phyloP scores from a whole-genome alignment of 2,797 vertebrate species.

The Enteromius mattozi region DNA sequence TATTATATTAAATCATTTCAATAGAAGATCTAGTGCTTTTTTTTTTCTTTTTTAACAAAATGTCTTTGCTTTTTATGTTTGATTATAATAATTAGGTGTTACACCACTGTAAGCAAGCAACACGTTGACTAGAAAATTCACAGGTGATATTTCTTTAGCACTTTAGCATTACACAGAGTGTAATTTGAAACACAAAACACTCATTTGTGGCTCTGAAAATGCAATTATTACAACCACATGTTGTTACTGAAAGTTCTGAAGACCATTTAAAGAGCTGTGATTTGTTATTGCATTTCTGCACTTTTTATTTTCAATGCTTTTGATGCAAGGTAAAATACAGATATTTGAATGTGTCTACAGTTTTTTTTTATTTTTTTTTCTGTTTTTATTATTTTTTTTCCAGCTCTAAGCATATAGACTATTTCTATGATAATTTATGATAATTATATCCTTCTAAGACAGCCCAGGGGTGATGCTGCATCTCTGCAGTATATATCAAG shows the following conservation, averaged over 20 bases:
- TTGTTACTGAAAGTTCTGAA: background rate
- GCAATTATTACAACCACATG: background rate
- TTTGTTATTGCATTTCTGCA: background rate
- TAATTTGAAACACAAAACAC: conserved; percentile 4
- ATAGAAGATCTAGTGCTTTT: too few relatives aligned
- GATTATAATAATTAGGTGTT: background rate
- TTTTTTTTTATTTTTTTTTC: too few relatives aligned
- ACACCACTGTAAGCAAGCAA: background rate
- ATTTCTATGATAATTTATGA: conserved; percentile 31
- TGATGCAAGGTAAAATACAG: background rate
- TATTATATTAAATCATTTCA: background rate
- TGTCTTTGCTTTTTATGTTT: background rate
- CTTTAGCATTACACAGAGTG: too few relatives aligned
- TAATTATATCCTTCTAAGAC: conserved; percentile 11
- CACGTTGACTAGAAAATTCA: background rate
- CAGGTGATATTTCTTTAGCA: background rate
- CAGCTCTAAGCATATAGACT: background rate
- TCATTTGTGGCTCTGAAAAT: background rate
- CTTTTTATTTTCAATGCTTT: background rate
- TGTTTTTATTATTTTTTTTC: too few relatives aligned
- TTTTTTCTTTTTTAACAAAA: too few relatives aligned
- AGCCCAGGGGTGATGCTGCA: background rate
- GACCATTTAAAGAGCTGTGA: background rate
- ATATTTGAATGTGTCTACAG: background rate
- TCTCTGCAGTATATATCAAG: background rate